Percentiles rank a stretch among this genome's conserved stretches.
These are phyloP conservation scores for Gorsachius magnificus DNA, from an alignment of 2,797 vertebrate genomes.

Conservation along the genomic window DNA sequence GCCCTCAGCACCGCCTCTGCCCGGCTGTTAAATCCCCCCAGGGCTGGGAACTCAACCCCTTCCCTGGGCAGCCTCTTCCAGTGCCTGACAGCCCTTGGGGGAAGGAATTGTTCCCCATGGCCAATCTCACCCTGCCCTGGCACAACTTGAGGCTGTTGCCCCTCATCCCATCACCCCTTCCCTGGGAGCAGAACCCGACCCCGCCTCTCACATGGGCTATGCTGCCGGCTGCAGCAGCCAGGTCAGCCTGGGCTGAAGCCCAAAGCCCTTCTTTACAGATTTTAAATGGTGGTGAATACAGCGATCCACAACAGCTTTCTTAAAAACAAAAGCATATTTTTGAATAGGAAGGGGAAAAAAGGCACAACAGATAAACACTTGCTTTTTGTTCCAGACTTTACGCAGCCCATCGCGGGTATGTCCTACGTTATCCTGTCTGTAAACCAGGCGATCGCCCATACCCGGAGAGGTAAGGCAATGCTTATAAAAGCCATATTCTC, in stretches of 20 bases:
- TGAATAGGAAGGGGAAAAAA: neutral
- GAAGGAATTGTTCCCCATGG: too few relatives aligned
- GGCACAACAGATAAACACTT: neutral
- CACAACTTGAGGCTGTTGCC: too few relatives aligned
- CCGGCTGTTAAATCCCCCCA: too few relatives aligned
- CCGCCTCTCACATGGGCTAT: neutral
- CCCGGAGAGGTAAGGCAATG: neutral
- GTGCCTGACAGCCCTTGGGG: too few relatives aligned
- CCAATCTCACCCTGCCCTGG: too few relatives aligned
- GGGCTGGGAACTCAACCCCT: too few relatives aligned
- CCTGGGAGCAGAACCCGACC: too few relatives aligned
- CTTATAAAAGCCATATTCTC: neutral
- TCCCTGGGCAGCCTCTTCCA: too few relatives aligned
- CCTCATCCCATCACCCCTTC: too few relatives aligned
- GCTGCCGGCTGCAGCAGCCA: fast-evolving
- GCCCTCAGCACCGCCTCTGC: too few relatives aligned
- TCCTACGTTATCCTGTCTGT: too few relatives aligned
- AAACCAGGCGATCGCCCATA: neutral
- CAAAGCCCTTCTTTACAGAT: neutral
- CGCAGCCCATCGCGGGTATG: fast-evolving
- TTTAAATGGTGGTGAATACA: neutral
- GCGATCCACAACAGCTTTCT: neutral
- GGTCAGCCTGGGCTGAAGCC: neutral
- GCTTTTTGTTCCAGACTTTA: neutral
- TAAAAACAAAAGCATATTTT: neutral